Evolutionary conservation across 2,888 invertebrate species (phyloP).

Genomic region (Xestia c-nigrum): DNA sequence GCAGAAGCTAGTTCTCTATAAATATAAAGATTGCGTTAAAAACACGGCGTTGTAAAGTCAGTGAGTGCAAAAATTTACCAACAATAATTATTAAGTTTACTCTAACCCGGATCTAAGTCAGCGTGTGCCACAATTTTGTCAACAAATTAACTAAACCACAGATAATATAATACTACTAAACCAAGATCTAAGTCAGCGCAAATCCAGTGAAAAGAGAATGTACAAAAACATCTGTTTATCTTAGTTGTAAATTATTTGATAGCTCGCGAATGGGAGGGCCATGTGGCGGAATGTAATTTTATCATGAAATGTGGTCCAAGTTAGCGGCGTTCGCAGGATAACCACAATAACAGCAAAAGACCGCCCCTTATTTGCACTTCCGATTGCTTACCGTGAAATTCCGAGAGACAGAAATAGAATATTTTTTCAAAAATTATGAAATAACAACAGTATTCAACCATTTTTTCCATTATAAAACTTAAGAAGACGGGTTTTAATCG

Average conservation of each 20-base stretch:
- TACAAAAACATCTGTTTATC: slow-evolving; percentile 53
- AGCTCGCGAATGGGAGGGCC: slow-evolving; percentile 50
- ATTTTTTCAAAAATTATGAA: too few species aligned
- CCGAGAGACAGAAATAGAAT: too few species aligned
- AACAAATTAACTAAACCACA: neutral
- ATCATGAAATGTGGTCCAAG: slow-evolving; percentile 22
- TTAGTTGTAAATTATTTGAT: slow-evolving; percentile 57
- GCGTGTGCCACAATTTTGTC: neutral
- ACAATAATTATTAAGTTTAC: neutral
- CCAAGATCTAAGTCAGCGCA: neutral
- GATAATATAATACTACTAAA: too few species aligned
- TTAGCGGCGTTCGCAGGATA: neutral
- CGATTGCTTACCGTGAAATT: too few species aligned
- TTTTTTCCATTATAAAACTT: too few species aligned
- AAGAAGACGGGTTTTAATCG: too few species aligned
- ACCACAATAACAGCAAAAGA: too few species aligned
- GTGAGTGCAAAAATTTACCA: neutral
- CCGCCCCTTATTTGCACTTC: too few species aligned
- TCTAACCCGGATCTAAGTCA: too few species aligned
- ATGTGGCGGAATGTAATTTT: slow-evolving; percentile 58
- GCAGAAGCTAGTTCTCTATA: too few species aligned
- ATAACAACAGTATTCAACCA: too few species aligned
- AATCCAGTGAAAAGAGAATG: slow-evolving; percentile 23
- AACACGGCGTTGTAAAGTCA: neutral
- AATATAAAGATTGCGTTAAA: neutral